Percentiles rank a stretch among this genome's conserved stretches.
Evolutionary conservation across 2,113 vertebrate genomes (phyloP).

Genomic region (Pelecanus crispus): DNA sequence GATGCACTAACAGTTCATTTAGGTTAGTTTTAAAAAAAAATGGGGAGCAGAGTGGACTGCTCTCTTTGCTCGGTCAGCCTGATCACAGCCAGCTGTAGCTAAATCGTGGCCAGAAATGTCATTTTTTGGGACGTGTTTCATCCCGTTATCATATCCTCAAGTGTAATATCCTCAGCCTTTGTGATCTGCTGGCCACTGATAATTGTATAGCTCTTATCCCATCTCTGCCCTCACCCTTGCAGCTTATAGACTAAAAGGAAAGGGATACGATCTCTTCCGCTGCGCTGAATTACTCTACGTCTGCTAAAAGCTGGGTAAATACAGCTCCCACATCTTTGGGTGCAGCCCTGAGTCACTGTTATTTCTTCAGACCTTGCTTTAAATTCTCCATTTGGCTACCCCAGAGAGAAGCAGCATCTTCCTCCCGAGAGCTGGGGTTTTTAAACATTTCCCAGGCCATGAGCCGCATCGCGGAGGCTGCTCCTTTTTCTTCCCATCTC

Average conservation of each 20-base stretch:
- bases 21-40: not conserved
- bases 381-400: not conserved
- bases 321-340: not conserved
- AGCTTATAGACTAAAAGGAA: not conserved
- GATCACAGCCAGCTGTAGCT: not conserved
- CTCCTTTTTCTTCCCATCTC: not conserved
- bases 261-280: not conserved
- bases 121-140: not conserved
- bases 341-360: not conserved
- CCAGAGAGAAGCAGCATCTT: not conserved
- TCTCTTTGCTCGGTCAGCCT: not conserved
- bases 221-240: not conserved
- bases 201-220: rapidly evolving
- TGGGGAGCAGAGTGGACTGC: no score
- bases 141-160: rapidly evolving
- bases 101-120: not conserved
- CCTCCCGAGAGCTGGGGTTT: not conserved
- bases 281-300: not conserved
- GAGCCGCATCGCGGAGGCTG: rapidly evolving
- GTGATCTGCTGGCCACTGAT: not conserved
- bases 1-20: not conserved
- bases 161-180: not conserved
- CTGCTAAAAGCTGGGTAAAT: not conserved
- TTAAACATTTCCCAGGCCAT: not conserved
- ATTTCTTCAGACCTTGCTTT: not conserved